phyloP scores from a whole-genome alignment of 2,797 vertebrate genomes.

The Takifugu ocellatus region DNA sequence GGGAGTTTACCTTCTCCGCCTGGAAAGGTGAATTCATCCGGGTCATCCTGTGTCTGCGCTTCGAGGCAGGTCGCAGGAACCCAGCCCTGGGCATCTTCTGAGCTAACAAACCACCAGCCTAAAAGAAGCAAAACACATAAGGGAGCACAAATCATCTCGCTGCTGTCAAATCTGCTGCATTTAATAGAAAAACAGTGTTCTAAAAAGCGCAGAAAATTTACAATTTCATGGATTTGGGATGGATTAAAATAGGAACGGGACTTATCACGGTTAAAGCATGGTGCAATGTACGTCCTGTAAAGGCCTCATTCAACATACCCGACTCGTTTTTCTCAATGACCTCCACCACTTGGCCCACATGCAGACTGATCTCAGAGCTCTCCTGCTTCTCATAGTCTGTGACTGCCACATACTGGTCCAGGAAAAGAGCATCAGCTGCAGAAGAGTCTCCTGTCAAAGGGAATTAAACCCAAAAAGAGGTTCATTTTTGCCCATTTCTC shows the following conservation, averaged over 20 bases:
- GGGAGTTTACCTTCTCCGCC: constrained; percentile 88
- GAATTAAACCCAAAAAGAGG: constrained; percentile 7
- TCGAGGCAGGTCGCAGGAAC: constrained; percentile 97
- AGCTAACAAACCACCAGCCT: constrained; percentile 99
- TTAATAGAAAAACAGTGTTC: not conserved
- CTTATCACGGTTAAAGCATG: not conserved
- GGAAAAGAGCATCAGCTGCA: constrained; percentile 84
- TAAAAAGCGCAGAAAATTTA: not conserved
- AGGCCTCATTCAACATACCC: constrained; percentile 65
- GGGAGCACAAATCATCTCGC: not conserved
- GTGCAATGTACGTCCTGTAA: not conserved
- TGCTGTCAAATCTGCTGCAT: not conserved
- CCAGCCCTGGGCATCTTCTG: constrained; percentile 94
- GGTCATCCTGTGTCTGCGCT: constrained; percentile 84
- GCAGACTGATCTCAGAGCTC: constrained; percentile 95
- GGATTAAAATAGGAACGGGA: not conserved
- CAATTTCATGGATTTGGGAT: too few species aligned
- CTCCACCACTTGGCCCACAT: constrained; percentile 94
- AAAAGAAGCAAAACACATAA: not conserved
- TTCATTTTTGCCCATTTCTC: not conserved
- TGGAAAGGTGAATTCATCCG: constrained; percentile 89
- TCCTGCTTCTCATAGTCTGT: constrained; percentile 97
- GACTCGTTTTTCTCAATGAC: constrained; percentile 99
- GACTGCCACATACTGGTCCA: constrained; percentile 96
- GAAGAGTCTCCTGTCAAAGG: constrained; percentile 78